A percentile compares a stretch with the other conserved stretches of the same genome.
Conservation (phyloP, 2,797 vertebrate genomes). For the Cirrhinus mrigala region DNA sequence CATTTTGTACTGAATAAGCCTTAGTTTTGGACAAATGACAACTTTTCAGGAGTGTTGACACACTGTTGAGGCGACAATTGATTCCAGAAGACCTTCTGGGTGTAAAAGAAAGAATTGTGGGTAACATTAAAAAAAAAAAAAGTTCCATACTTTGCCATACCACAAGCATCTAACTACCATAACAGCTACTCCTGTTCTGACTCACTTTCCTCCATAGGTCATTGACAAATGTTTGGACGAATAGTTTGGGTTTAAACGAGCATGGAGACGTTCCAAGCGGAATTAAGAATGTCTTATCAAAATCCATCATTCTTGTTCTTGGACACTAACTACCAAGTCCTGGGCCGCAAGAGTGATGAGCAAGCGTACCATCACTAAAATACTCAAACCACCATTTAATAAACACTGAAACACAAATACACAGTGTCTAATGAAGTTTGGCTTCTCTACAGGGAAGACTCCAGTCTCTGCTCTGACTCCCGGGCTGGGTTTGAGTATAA, state of each 20-base stretch:
- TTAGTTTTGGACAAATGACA: conserved; percentile 35
- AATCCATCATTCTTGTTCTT: conserved; percentile 61
- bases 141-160: conserved; percentile 57
- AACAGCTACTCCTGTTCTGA: conserved; percentile 52
- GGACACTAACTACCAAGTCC: conserved; percentile 56
- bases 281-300: conserved; percentile 55
- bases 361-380: conserved; percentile 64
- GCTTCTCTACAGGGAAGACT: background rate
- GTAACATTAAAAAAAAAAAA: conserved; percentile 56
- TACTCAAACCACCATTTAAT: conserved; percentile 59
- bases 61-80: conserved; percentile 52
- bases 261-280: conserved; percentile 59
- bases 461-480: conserved; percentile 26
- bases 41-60: conserved; percentile 52
- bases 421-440: conserved; percentile 55
- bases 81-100: conserved; percentile 61
- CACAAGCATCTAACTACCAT: conserved; percentile 66
- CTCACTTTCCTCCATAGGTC: conserved; percentile 59
- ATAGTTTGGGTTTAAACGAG: conserved; percentile 74
- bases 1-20: conserved; percentile 36
- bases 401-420: conserved; percentile 60
- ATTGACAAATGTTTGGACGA: conserved; percentile 60
- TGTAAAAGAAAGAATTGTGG: conserved; percentile 56
- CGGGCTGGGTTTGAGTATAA: conserved; percentile 1
- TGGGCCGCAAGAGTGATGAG: conserved; percentile 55